Base-by-base conservation (phyloP, 2,888 invertebrate genomes). In the Anoncus sp. region DNA sequence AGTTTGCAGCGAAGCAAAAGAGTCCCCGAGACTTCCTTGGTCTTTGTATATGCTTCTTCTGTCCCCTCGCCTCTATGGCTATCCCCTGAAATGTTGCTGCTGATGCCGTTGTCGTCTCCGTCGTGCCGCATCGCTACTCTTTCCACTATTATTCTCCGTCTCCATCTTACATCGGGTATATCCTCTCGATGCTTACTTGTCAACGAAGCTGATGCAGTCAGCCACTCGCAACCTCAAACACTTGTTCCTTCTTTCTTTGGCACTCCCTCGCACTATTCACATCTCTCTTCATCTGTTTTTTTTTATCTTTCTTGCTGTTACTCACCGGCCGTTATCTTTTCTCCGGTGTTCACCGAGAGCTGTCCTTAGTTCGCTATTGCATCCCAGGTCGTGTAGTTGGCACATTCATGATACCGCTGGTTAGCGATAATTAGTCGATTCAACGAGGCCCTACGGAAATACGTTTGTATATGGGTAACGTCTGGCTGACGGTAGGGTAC, bases 101-200 rank as follows among this genome's bases (percentile, higher is more conserved):
- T 49, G 60, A 59, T 60, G 71, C 51, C 27, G 78, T 74, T 76
- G 79, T 77, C 77, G 66, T 76, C 75, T 59, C 69, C 74, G 67
- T 73, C 59, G 47, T 69, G 53, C 69, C n/a, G 77, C 80, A 79
- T 80, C 82, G 73, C 81, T 73, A 75, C 81, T 82, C 81, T 81
- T 83, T 81, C 73, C 38, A 55, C 67, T 71, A 60, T 77, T 62
- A 66, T 51, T 57, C 69, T 47, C 45, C 72, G 65, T 73, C 49
- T 77, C 60, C 45, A 67, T 67, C 66, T 51, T 18, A 18, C 43
- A 73, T 59, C 67, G 20, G n/a, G 16, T 27, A n/a, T 47, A 35
- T 72, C 47, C 57, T 27, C 71, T n/a, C 60, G 49, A 59, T 18
- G 62, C 62, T 55, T n/a, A 31, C 45, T 76, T 77, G 62, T 57